Evolutionary conservation across 2,888 invertebrate species (phyloP), one percentile per base, ranked within the genome.

Genomic region (Macrosiphum euphorbiae): DNA sequence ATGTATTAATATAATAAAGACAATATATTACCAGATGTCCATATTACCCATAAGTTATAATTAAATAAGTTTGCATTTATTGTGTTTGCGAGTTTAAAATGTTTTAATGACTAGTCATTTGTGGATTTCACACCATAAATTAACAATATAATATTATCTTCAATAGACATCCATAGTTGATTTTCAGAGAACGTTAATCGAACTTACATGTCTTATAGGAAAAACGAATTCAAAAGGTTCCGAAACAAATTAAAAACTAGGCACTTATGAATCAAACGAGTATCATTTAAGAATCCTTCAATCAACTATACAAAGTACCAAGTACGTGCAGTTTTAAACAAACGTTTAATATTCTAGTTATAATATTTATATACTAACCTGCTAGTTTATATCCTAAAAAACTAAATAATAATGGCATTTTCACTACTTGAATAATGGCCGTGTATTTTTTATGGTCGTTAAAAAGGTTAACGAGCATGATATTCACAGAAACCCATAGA

Each of bases 391-490:
- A 90, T 24, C 47, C n/a, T 87, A 61, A 91, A 86, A 91, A 35
- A 47, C 58, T 47, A n/a, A 86, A 61, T 35, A 61, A 86, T 3
- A 61, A 86, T 50, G 86, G n/a, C 61, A 35, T 87, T 90, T 87
- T 87, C 87, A 50, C 50, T 35, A 86, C 87, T 61, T 61, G 87
- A 92, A 87, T 92, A 92, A 92, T 28, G 35, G 92, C 11, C 10
- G 26, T 50, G 26, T 61, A 35, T 58, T 92, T 92, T 90, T 61
- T 86, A 92, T 8, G 86, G 61, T 92, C 92, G 55, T 92, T 92
- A 92, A 92, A 92, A 92, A 92, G 61, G 92, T 92, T 92, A 92
- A 92, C 92, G 92, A 92, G 61, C 92, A 26, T 47, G 58, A 86
- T 47, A 91, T 86, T 86, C 86, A 61, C 86, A 35, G 86, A 61